Evolutionary conservation across 2,797 vertebrate species (phyloP), one percentile per base, ranked within the genome.

Genomic region (Balearica regulorum): DNA sequence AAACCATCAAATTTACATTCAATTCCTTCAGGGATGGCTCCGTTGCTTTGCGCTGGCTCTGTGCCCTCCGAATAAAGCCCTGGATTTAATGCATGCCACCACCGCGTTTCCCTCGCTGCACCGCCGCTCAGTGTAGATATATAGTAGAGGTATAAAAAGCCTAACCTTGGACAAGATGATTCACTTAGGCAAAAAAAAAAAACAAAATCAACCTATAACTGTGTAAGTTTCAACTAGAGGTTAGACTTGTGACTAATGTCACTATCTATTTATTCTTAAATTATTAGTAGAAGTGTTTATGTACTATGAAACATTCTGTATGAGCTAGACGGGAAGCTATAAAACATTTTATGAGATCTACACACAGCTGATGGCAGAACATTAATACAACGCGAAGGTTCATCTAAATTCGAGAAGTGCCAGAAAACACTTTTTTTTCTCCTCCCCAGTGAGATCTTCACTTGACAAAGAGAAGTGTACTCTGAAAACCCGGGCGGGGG

Each of bases 201-300:
- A 7, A 6, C 49, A 53, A 53, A 16, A 24, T 1, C 10, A 21
- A 16, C 16, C 25, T 51, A 53, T 95, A 93, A 93, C 61, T 66
- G 61, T 84, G 83, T 89, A 88, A 55, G 64, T 89, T 96, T 91
- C 93, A 84, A 33, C 75, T 83, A 57, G 83, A 87, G 82, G 58
- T 60, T 58, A 73, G 68, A 69, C 84, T 93, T 88, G 83, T 87
- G 97, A 97, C 93, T 97, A 84, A 90, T 87, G 94, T 83, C 80
- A 90, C 94, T 94, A 87, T 97, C 95, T 97, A 94, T 93, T 94
- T 97, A 94, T 94, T 95, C 94, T 94, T 82, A 92, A 95, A 96
- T 97, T 97, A 97, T 97, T 91, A 97, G 95, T 88, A 93, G 97
- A 98, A 96, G 96, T 97, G 96, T 98, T 98, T 97, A 98, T 97